Percentiles rank a stretch among this genome's conserved stretches.
These are phyloP conservation scores for Aplidium turbinatum DNA, from an alignment of 23 tunicate genomes.

Conservation along the genomic window DNA sequence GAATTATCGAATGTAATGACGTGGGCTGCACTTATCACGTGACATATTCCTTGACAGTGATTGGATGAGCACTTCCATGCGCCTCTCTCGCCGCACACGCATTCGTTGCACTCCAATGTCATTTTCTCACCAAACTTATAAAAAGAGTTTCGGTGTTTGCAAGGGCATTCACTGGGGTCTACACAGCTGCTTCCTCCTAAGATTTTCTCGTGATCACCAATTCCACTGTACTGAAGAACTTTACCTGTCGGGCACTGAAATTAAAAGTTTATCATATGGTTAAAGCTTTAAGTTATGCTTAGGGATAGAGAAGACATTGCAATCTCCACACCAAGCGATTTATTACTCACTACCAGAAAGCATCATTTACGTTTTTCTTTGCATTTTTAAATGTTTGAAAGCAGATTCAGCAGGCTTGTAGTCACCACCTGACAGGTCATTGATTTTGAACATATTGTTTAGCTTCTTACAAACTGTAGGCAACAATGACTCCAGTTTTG, in stretches of 20 bases:
- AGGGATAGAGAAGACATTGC: neutral
- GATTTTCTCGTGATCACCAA: neutral
- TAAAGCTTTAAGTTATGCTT: neutral
- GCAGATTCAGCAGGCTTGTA: neutral
- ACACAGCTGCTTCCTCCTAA: constrained; percentile 18
- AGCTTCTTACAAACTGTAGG: no score
- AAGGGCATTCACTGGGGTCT: constrained; percentile 46
- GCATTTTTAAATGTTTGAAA: neutral
- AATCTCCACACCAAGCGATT: no score
- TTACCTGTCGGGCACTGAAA: constrained; percentile 46
- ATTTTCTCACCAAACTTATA: constrained; percentile 42
- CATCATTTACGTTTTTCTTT: no score
- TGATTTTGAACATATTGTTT: no score
- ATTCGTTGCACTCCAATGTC: constrained; percentile 47
- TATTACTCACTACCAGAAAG: no score
- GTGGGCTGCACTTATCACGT: constrained; percentile 55
- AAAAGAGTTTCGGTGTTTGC: constrained; percentile 29
- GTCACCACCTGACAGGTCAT: no score
- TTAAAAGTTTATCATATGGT: neutral
- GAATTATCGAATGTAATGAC: constrained; percentile 60
- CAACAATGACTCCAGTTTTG: no score
- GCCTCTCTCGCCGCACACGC: constrained; percentile 46
- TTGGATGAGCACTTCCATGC: constrained; percentile 60
- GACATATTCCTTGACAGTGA: constrained; percentile 53
- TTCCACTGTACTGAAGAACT: constrained; percentile 1